Evolutionary conservation across 1,140 invertebrate genomes (phyloP), one percentile per base, ranked within the genome.

Genomic region (Drosophila pseudoobscura): DNA sequence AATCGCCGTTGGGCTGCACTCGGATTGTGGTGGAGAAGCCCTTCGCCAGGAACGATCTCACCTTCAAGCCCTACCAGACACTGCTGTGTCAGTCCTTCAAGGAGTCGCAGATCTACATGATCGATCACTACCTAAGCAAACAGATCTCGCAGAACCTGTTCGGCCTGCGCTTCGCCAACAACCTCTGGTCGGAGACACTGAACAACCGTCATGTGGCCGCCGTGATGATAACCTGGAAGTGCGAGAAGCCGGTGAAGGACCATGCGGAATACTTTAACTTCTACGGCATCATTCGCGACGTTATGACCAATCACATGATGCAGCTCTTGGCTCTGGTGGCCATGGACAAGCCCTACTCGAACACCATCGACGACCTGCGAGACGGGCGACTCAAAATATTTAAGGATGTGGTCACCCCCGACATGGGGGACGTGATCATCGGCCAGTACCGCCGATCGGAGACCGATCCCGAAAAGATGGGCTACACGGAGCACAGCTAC

Each of bases 251-350:
- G 1, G 83, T 88, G 17, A 20, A 20, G n/a, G 26, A 54, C 0
- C 58, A 55, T 0, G 60, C 75, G 1, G 79, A 83, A 0, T 88
- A 83, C 44, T 88, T 88, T 31, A 79, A 88, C 43, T 60, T 66
- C 2, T 74, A 52, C 5, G 83, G 83, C 43, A 88, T 88, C 35
- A 83, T 88, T 9, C 63, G 83, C 1, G 84, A 88, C 44, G 6
- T 83, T 0, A 83, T 88, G 79, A 73, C 72, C 6, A 89, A 89
- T 51, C 49, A 88, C 46, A 88, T 88, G 84, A 69, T 89, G 64
- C 75, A 76, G 58, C 15, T 79, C 22, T 20, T 88, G 6, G 52
- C 75, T 1, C 55, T 89, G 75, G 49, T 88, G 29, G 24, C 76
- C 24, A 79, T 88, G 41, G 83, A 88, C 9, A 72, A 89, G 61